Conservation (phyloP, 30 jellyfish, hydroid and myxozoan genomes). For the Aurelia sp. region DNA sequence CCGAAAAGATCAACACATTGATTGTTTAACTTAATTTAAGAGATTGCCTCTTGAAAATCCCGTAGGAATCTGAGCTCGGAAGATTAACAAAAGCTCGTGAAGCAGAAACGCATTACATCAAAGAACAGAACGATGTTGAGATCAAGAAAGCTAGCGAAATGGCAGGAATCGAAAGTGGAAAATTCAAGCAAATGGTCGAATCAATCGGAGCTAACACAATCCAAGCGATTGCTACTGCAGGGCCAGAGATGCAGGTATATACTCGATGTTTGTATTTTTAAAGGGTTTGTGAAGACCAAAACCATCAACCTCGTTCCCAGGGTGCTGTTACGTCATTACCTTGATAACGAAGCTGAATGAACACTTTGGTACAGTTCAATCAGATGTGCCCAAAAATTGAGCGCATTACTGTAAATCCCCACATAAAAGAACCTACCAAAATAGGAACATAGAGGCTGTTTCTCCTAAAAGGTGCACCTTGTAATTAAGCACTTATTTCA, state of each 20-base stretch:
- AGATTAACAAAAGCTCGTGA: constrained; percentile 95
- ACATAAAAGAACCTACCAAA: too few relatives aligned
- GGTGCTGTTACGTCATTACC: too few relatives aligned
- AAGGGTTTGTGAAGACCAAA: too few relatives aligned
- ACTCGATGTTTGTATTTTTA: neutral
- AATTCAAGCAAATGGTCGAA: constrained; percentile 92
- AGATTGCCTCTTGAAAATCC: neutral
- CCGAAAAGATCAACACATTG: too few relatives aligned
- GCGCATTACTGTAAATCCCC: too few relatives aligned
- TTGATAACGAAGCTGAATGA: too few relatives aligned
- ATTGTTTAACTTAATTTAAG: neutral
- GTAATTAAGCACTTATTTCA: too few relatives aligned
- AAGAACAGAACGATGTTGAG: constrained; percentile 92
- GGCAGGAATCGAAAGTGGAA: constrained; percentile 84
- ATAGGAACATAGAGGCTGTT: too few relatives aligned
- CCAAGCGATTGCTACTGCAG: constrained; percentile 95
- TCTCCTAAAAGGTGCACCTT: too few relatives aligned
- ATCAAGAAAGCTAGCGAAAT: constrained; percentile 84
- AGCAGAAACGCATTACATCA: constrained; percentile 90
- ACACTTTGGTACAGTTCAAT: too few relatives aligned
- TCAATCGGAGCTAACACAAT: constrained; percentile 93
- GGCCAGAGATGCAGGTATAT: constrained; percentile 93
- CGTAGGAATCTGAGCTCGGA: constrained; percentile 89
- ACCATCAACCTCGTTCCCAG: too few relatives aligned
- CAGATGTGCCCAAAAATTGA: too few relatives aligned